Base-by-base conservation (phyloP, 2,113 vertebrate species). In the Pandion haliaetus region DNA sequence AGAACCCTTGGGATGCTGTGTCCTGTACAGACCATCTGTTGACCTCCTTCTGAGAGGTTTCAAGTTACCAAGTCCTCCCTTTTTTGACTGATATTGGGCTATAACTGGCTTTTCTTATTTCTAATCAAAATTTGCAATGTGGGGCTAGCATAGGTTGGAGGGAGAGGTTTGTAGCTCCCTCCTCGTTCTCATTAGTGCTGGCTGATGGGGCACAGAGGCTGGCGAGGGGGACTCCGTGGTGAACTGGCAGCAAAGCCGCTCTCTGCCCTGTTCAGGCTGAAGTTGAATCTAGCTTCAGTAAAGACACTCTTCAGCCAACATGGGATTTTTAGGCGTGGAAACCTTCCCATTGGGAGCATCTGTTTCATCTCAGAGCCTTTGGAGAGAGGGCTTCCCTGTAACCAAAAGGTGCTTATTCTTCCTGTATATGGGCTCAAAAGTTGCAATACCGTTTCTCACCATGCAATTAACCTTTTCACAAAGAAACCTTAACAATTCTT, bases 341-440 rank as follows among this genome's bases (percentile, higher is more conserved):
- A 47, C 24, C 21, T 82, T 93, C 76, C 55, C 4, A 0, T n/a
- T 66, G 45, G 62, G 59, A 93, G 67, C 18, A 54, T 77, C 74
- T 63, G 15, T 85, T 94, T 90, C 10, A 24, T 57, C 40, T 49
- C 4, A 2, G 73, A 95, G 34, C 40, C 25, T 79, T 65, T 62
- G 58, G 71, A 61, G 49, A 76, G 73, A 49, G 58, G 12, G 34
- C 26, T 70, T 88, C 61, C 40, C 73, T 69, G 29, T 70, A 87
- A 91, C 36, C 36, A 73, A 95, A 95, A 94, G 69, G 91, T 95
- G 93, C 94, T 95, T 93, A 82, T 84, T 95, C 61, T 93, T 62
- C 78, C 83, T 95, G 78, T 79, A 66, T 61, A 63, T 72, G 83
- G 83, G 73, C 62, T 84, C 4, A 0, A 36, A 94, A 82, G 17